A percentile compares a stretch with the other conserved stretches of the same genome.
Conservation (phyloP, 2,797 vertebrate species). For the Pteropus rufus region DNA sequence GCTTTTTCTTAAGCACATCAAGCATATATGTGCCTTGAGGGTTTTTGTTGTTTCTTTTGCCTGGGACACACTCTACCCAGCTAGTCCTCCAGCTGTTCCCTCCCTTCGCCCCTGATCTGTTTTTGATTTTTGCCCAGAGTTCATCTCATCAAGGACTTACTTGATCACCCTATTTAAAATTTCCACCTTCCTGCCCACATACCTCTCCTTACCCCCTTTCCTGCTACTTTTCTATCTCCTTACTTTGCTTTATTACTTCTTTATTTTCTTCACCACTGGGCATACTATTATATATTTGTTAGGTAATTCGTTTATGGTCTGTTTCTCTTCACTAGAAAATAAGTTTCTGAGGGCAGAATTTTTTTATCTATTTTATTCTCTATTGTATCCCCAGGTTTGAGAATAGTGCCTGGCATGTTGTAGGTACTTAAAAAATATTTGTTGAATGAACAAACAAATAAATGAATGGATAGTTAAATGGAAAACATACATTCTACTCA, state of each 20-base stretch:
- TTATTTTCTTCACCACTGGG: background rate
- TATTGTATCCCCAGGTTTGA: background rate
- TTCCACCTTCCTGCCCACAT: background rate
- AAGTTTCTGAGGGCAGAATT: background rate
- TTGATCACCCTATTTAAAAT: background rate
- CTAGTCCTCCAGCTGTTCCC: background rate
- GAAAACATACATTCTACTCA: background rate
- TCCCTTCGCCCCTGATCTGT: background rate
- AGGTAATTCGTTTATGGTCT: background rate
- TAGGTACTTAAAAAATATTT: background rate
- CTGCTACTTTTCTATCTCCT: background rate
- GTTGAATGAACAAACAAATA: background rate
- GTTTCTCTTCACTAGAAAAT: background rate
- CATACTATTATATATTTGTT: background rate
- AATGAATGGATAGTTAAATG: background rate
- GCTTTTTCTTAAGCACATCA: background rate
- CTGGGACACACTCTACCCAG: background rate
- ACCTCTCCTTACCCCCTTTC: background rate
- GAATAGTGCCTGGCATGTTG: background rate
- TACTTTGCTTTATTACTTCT: background rate
- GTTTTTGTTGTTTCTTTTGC: background rate
- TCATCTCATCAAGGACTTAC: background rate
- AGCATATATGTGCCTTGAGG: background rate
- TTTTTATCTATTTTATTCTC: background rate
- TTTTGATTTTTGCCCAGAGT: background rate